Conservation (phyloP, 2,888 invertebrate species). For the Erynnis tages region DNA sequence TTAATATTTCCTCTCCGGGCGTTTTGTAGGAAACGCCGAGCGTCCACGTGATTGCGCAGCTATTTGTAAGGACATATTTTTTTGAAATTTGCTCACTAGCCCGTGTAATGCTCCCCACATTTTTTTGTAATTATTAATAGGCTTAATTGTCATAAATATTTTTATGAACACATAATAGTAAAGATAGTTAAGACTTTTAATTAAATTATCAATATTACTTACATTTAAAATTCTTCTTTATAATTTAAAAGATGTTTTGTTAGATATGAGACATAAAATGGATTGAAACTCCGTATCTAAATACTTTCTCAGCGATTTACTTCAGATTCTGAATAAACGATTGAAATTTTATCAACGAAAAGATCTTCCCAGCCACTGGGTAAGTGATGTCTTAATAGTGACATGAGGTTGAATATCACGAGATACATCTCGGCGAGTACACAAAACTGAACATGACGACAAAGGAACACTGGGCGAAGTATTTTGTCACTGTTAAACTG, state of each 20-base stretch:
- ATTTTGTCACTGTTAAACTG: slow-evolving; percentile 79
- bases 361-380: slow-evolving; percentile 74
- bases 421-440: slow-evolving; percentile 63
- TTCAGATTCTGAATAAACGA: slow-evolving; percentile 60
- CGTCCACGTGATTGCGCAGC: slow-evolving; percentile 28
- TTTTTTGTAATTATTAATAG: slow-evolving; percentile 20
- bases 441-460: slow-evolving; percentile 64
- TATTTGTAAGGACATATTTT: slow-evolving; percentile 15
- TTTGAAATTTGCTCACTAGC: slow-evolving; percentile 22
- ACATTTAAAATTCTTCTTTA: neutral
- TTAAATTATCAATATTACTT: neutral
- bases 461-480: slow-evolving; percentile 68
- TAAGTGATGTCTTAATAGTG: slow-evolving; percentile 80
- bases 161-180: too few species aligned
- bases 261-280: slow-evolving; percentile 8
- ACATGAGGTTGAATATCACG: slow-evolving; percentile 74
- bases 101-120: slow-evolving; percentile 17
- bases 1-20: slow-evolving; percentile 52
- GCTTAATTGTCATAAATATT: neutral
- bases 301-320: slow-evolving; percentile 49
- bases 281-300: slow-evolving; percentile 23
- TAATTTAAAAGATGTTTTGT: slow-evolving; percentile 4
- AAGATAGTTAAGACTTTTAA: too few species aligned
- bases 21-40: slow-evolving; percentile 36
- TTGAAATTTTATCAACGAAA: slow-evolving; percentile 60